Evolutionary conservation across 2,888 invertebrate genomes (phyloP), one percentile per base, ranked within the genome.

Genomic region (Amphipyra berbera): DNA sequence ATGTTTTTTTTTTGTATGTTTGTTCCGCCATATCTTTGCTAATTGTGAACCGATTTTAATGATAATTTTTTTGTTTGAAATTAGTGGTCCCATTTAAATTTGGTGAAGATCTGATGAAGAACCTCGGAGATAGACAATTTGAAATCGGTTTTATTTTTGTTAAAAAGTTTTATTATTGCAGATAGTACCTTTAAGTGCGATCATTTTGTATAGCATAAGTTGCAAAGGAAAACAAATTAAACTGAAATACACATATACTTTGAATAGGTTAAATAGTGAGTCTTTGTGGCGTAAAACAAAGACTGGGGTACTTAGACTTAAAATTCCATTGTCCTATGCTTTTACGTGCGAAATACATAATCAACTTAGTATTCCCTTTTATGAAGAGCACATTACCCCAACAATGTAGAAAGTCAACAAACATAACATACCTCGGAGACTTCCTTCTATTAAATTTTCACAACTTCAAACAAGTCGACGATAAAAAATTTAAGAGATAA

Each of bases 401-500:
- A 85, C 84, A 85, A 76, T 84, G 85, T 84, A 75, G 74, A 76
- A 76, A 79, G 79, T 73, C 78, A 74, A 78, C 78, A 82, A 82
- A 82, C 82, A 78, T 73, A 81, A 78, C 35, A 15, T 10, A 78
- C 78, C 68, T 68, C 59, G 44, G 77, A 81, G 81, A 81, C 78
- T 81, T 79, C 72, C 65, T 42, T 69, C 75, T 81, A 82, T 84
- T 82, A 83, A 82, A 85, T 81, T 85, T 85, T 85, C 83, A 82
- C 68, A 66, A 82, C 73, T 82, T 82, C 76, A 83, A 82, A 86
- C 82, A 84, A 85, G 82, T 79, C 80, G 76, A 82, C 82, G 83
- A 83, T 86, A 84, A 86, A 86, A 84, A 79, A 55, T 81, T 80
- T 82, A 71, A 81, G 76, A 82, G 80, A 82, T 84, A 82, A 84